These are phyloP conservation scores for Lycocorax pyrrhopterus DNA, from an alignment of 2,113 vertebrate species.

Conservation along the genomic window DNA sequence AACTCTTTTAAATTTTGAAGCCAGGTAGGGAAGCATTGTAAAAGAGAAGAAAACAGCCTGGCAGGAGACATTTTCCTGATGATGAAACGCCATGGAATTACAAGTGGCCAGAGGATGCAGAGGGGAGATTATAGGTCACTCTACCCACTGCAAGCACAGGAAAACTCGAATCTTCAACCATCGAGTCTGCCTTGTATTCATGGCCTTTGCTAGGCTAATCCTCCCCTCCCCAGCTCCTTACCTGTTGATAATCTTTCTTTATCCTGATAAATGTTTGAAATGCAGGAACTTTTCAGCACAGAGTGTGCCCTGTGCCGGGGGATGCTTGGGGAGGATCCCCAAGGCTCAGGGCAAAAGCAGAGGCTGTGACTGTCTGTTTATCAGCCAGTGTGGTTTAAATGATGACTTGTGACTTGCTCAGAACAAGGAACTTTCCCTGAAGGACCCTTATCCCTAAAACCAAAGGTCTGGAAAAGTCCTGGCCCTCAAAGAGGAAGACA, in stretches of 20 bases:
- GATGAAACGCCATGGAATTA: neutral
- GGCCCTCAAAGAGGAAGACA: neutral
- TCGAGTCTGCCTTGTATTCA: neutral
- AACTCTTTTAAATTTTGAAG: neutral
- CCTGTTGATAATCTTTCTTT: neutral
- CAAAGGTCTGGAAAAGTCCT: neutral
- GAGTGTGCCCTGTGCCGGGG: neutral
- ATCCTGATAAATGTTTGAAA: neutral
- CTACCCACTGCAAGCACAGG: neutral
- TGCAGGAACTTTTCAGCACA: fast-evolving
- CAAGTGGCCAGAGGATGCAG: neutral
- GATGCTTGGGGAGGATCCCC: neutral
- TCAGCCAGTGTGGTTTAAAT: neutral
- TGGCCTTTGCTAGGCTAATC: neutral
- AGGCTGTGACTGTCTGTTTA: neutral
- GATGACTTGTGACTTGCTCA: neutral
- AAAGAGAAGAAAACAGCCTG: neutral
- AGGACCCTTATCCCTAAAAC: neutral
- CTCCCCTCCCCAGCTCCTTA: neutral
- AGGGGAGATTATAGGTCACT: neutral
- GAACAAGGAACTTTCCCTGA: neutral
- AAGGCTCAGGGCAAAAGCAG: neutral
- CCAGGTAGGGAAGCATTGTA: neutral
- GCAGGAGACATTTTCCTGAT: neutral
- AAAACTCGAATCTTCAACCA: neutral